Evolutionary conservation across 2,113 vertebrate species (phyloP).

Genomic region (Notothenia coriiceps): DNA sequence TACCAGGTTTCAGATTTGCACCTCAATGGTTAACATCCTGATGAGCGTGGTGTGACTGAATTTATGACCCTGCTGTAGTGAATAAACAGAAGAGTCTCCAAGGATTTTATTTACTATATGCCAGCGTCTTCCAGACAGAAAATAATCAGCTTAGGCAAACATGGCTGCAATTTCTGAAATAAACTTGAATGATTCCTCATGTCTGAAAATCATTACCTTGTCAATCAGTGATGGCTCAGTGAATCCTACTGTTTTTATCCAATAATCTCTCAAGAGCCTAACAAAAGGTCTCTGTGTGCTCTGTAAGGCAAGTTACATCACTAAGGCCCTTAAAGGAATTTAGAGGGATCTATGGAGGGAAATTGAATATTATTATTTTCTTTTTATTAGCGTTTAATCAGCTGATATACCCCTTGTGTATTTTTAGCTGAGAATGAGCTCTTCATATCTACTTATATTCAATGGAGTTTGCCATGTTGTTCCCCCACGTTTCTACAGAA

Average conservation of each 20-base stretch:
- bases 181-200: conserved; percentile 50
- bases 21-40: conserved; percentile 10
- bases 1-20: neutral
- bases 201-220: conserved; percentile 49
- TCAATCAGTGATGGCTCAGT: conserved; percentile 22
- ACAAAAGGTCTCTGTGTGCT: neutral
- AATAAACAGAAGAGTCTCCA: conserved; percentile 11
- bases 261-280: conserved; percentile 15
- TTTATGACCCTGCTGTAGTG: neutral
- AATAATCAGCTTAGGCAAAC: conserved; percentile 54
- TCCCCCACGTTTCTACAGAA: too few species aligned
- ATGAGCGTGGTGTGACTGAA: neutral
- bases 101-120: conserved; percentile 15
- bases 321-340: neutral
- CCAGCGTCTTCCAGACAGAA: conserved; percentile 17
- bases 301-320: too few species aligned
- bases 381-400: too few species aligned
- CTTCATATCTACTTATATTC: too few species aligned
- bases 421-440: too few species aligned
- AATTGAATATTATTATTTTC: too few species aligned
- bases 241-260: conserved; percentile 30
- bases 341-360: too few species aligned
- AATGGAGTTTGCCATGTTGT: too few species aligned
- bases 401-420: too few species aligned
- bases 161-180: conserved; percentile 34